Evolutionary conservation across 2,888 invertebrate species (phyloP).

Genomic region (Pseudanteris insignis): DNA sequence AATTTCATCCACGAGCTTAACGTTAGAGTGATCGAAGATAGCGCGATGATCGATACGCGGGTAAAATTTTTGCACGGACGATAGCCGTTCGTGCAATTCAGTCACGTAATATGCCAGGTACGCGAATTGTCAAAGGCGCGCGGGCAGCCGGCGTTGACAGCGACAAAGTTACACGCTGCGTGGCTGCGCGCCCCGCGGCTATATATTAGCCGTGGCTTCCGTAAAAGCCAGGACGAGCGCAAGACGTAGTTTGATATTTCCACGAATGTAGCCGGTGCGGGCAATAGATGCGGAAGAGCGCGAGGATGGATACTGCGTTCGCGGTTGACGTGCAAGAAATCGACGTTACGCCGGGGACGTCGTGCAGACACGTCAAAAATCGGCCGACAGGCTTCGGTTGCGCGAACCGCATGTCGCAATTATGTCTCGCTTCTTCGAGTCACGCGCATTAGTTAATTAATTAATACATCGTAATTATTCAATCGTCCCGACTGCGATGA

Average conservation of each 20-base stretch:
- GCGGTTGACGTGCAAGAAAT: constrained; percentile 36
- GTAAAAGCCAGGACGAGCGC: constrained; percentile 37
- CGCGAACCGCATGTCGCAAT: constrained; percentile 13
- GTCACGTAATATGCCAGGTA: constrained; percentile 45
- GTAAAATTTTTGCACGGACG: constrained; percentile 34
- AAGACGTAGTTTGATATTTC: constrained; percentile 41
- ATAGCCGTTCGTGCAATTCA: constrained; percentile 40
- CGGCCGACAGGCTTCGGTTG: constrained; percentile 9
- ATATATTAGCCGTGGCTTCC: constrained; percentile 47
- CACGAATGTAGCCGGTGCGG: constrained; percentile 31
- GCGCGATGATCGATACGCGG: constrained; percentile 35
- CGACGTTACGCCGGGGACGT: constrained; percentile 29
- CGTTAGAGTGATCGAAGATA: constrained; percentile 31
- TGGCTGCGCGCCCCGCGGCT: constrained; percentile 32
- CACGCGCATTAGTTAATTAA: constrained; percentile 12
- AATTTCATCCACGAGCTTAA: constrained; percentile 26
- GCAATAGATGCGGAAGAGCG: constrained; percentile 44
- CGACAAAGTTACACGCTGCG: constrained; percentile 46
- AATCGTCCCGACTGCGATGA: constrained; percentile 1
- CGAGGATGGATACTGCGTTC: no score
- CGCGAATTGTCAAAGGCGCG: constrained; percentile 43
- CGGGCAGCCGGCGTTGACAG: constrained; percentile 41
- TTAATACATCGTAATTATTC: constrained; percentile 17
- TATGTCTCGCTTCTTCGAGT: constrained; percentile 8
- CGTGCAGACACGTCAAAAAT: constrained; percentile 26